Evolutionary conservation across 1,140 invertebrate species (phyloP).

Genomic region (Zelostemma sp.): DNA sequence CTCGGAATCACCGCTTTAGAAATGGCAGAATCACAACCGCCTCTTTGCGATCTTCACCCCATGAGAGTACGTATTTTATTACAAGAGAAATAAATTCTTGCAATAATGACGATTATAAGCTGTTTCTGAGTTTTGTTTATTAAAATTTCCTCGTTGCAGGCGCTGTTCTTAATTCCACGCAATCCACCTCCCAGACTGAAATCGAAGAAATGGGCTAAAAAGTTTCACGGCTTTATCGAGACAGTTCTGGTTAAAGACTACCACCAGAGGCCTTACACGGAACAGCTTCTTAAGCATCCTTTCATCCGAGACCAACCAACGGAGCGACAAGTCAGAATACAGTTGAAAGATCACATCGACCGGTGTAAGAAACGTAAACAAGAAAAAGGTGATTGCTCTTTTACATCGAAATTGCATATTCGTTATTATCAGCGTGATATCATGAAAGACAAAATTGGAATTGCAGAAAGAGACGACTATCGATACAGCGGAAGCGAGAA

Average conservation of each 20-base stretch:
- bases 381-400: conserved; percentile 76
- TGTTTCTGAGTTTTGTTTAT: no score
- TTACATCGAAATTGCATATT: background rate
- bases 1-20: conserved; percentile 98
- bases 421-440: background rate
- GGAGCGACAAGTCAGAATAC: conserved; percentile 96
- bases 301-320: conserved; percentile 99
- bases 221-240: conserved; percentile 93
- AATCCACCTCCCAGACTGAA: conserved; percentile 97
- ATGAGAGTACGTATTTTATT: conserved; percentile 90
- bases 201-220: conserved; percentile 98
- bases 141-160: no score
- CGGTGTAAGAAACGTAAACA: conserved; percentile 95
- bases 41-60: conserved; percentile 98
- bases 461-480: conserved; percentile 81
- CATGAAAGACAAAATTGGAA: background rate
- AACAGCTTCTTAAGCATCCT: conserved; percentile 96
- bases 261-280: conserved; percentile 97
- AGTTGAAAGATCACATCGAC: conserved; percentile 99
- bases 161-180: conserved; percentile 97
- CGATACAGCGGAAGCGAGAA: conserved; percentile 90
- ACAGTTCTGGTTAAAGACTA: conserved; percentile 97
- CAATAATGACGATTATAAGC: no score
- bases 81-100: no score
- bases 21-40: conserved; percentile 99